Percentiles rank a stretch among this genome's conserved stretches.
Conservation (phyloP, 2,888 invertebrate genomes). For the Philaethria dido region DNA sequence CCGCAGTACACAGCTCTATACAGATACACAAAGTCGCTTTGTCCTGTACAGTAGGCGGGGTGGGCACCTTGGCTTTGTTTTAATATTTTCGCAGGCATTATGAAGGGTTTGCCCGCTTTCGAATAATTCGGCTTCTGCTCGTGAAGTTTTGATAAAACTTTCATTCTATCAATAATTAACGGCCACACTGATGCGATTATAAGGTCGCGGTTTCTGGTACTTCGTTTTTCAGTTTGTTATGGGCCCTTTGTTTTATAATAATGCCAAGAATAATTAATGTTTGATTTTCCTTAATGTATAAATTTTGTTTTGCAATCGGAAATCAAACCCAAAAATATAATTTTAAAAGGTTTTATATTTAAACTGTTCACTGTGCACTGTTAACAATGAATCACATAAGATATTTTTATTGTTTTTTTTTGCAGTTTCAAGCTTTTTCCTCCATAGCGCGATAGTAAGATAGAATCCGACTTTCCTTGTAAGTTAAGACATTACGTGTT, state of each 20-base stretch:
- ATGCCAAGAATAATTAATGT: conserved; percentile 5
- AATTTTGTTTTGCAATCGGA: not conserved
- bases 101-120: conserved; percentile 83
- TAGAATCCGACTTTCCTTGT: too few relatives aligned
- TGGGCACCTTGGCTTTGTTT: conserved; percentile 82
- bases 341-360: too few relatives aligned
- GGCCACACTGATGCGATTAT: conserved; percentile 82
- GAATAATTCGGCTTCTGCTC: conserved; percentile 83
- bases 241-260: conserved; percentile 33
- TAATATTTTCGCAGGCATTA: conserved; percentile 84
- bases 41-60: conserved; percentile 74
- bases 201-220: conserved; percentile 73
- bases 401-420: too few relatives aligned
- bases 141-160: conserved; percentile 84
- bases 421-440: too few relatives aligned
- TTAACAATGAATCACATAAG: too few relatives aligned
- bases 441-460: too few relatives aligned
- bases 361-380: too few relatives aligned
- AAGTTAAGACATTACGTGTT: too few relatives aligned
- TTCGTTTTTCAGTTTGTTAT: conserved; percentile 57
- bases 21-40: conserved; percentile 55
- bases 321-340: not conserved
- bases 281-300: not conserved
- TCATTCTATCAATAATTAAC: conserved; percentile 84
- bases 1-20: conserved; percentile 57